Evolutionary conservation across 2,797 vertebrate species (phyloP), one percentile per base, ranked within the genome.

Genomic region (Typhlichthys eigenmanni): DNA sequence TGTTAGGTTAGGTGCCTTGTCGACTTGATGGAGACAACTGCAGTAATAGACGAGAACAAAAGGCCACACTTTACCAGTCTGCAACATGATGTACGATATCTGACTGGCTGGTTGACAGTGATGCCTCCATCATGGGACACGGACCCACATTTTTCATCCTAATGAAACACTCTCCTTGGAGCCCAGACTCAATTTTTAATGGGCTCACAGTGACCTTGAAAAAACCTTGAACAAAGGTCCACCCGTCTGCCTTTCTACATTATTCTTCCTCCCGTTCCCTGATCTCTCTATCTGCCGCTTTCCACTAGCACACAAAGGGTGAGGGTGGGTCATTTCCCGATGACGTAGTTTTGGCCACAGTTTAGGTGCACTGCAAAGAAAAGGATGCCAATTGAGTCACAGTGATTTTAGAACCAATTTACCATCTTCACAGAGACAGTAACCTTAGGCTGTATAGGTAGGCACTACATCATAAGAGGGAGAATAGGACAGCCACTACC

Each of bases 161-260:
- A 88, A 90, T 87, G 85, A 87, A 89, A 87, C 77, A 68, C 64
- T 71, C 72, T 77, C 72, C 79, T 82, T 70, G 64, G 75, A 86
- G 85, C 65, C 69, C 60, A 62, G 72, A 75, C 76, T 88, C 80
- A 87, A 92, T 86, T 86, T 87, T 88, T 88, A 88, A 90, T 87
- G 73, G 70, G 47, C 74, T 84, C 67, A 29, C 17, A 1, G 72
- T 58, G 58, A 89, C 87, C 83, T 88, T 87, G 81, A 84, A 80
- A 56, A 61, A 62, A 61, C 65, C 48, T 48, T 13, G 19, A 62
- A 66, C 64, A 83, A 74, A 82, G 76, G 10, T 24, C 19, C 45
- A n/a, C 12, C 34, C 34, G 6, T 52, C 43, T 47, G 60, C 45
- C 55, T 14, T 24, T 12, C 66, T 50, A 29, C 50, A 47, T 38